These are phyloP conservation scores for Ia io DNA, from an alignment of 2,113 vertebrate species.

Conservation along the genomic window DNA sequence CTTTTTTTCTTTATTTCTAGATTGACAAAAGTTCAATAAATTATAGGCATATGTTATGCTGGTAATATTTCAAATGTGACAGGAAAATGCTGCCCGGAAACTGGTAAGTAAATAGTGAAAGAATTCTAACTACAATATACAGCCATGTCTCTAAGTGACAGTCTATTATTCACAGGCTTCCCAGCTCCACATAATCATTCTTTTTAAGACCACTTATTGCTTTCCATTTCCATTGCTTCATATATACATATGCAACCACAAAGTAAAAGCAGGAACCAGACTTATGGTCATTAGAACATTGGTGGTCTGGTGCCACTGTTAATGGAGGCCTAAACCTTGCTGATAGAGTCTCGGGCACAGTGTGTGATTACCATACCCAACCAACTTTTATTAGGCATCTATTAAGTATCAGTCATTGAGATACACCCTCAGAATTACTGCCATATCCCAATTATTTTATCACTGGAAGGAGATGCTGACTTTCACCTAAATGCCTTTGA, in stretches of 20 bases:
- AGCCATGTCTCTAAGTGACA: background rate
- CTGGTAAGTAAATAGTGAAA: background rate
- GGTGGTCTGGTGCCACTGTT: background rate
- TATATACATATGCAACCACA: background rate
- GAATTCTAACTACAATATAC: constrained; percentile 6
- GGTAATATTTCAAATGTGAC: background rate
- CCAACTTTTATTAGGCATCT: background rate
- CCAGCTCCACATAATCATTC: background rate
- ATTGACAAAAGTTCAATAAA: background rate
- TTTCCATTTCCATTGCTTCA: background rate
- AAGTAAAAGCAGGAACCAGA: background rate
- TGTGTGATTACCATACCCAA: background rate
- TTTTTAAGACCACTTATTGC: background rate
- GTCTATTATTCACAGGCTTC: background rate
- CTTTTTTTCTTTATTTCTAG: background rate
- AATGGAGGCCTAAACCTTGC: background rate
- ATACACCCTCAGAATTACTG: background rate
- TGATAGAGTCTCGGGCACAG: background rate
- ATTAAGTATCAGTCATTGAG: background rate
- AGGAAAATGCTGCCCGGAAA: constrained; percentile 22
- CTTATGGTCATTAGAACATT: background rate
- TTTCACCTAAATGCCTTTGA: background rate
- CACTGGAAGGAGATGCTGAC: background rate
- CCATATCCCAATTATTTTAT: background rate
- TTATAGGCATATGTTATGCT: background rate